phyloP scores from a whole-genome alignment of 23 tunicate species.

The Corella eumyota region DNA sequence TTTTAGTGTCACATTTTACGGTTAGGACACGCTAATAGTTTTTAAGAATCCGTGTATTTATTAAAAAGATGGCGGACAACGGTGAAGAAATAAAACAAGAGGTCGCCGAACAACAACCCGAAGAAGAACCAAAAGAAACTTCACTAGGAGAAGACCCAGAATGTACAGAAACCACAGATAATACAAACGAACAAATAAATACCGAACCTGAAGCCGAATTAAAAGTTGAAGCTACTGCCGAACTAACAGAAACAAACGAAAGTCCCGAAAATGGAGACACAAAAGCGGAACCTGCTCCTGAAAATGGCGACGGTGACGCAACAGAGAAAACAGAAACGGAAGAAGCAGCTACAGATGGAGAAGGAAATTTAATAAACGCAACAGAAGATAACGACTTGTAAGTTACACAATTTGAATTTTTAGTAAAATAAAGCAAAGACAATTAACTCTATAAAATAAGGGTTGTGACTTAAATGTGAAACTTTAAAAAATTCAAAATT shows the following conservation, averaged over 20 bases:
- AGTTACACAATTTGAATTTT: constrained; percentile 8
- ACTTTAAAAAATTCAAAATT: no score
- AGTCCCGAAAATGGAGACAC: not conserved
- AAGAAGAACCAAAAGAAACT: not conserved
- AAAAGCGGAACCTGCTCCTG: not conserved
- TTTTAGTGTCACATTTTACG: no score
- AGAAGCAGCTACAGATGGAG: constrained; percentile 21
- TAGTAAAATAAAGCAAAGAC: not conserved
- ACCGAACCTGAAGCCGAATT: constrained; percentile 15
- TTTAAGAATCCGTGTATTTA: no score
- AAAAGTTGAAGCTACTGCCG: constrained; percentile 8
- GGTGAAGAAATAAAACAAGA: constrained; percentile 3
- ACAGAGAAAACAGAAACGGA: constrained; percentile 2
- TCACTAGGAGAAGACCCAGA: not conserved
- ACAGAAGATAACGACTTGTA: constrained; percentile 56
- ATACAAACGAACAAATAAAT: not conserved
- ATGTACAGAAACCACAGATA: not conserved
- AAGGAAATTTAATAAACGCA: constrained; percentile 44
- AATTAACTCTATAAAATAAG: no score
- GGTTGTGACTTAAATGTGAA: no score
- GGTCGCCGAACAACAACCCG: not conserved
- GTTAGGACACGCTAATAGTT: no score
- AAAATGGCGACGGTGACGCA: constrained; percentile 9
- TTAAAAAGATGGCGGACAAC: no score
- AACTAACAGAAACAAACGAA: constrained; percentile 2